Conservation (phyloP, 1,140 invertebrate genomes). For the Drosophila kepulauana region DNA sequence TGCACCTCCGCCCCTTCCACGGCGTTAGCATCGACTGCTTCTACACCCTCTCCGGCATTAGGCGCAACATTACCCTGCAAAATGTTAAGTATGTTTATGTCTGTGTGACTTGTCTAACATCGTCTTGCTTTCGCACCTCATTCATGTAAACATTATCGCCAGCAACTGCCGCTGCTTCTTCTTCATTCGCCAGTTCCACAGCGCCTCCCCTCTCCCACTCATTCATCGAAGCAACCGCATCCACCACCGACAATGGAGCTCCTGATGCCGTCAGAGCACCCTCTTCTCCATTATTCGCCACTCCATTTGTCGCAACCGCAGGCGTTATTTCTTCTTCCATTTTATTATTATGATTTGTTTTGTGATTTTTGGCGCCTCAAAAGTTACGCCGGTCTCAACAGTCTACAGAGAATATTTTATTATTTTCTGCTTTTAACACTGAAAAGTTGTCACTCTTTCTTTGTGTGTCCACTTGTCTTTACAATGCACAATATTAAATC, state of each 20-base stretch:
- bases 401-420: slow-evolving; percentile 1
- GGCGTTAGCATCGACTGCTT: background rate
- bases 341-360: slow-evolving; percentile 26
- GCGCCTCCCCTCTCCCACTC: slow-evolving; percentile 19
- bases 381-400: slow-evolving; percentile 29
- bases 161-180: slow-evolving; percentile 24
- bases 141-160: slow-evolving; percentile 27
- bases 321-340: slow-evolving; percentile 67
- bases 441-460: background rate
- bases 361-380: slow-evolving; percentile 35
- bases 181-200: slow-evolving; percentile 10
- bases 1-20: background rate
- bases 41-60: slow-evolving; percentile 9
- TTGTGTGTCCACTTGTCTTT: background rate
- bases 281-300: slow-evolving; percentile 4
- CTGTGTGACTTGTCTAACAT: slow-evolving; percentile 50
- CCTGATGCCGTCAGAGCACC: background rate
- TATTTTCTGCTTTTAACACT: slow-evolving; percentile 8
- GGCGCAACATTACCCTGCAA: slow-evolving; percentile 40
- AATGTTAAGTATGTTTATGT: slow-evolving; percentile 39
- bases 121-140: slow-evolving; percentile 25
- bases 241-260: background rate
- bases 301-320: slow-evolving; percentile 45
- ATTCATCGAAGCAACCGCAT: slow-evolving; percentile 7
- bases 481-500: background rate